Conservation (phyloP, 2,888 invertebrate genomes). For the Pherbina coryleti region DNA sequence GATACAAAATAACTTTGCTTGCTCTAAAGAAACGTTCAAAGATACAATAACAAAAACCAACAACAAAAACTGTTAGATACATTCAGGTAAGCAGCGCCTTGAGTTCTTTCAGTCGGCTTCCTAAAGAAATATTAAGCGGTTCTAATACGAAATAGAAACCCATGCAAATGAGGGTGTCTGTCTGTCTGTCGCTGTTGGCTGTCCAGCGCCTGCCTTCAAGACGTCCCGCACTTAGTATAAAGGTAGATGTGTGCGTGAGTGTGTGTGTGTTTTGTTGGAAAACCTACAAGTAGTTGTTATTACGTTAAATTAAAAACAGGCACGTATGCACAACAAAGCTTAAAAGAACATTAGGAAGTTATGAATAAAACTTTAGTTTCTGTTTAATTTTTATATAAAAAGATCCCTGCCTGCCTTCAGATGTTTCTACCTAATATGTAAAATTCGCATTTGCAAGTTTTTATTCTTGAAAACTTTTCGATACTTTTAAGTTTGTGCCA, state of each 20-base stretch:
- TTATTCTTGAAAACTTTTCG: neutral
- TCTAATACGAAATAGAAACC: slow-evolving; percentile 15
- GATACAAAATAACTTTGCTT: slow-evolving; percentile 7
- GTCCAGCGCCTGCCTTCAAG: neutral
- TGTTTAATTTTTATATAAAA: too few species aligned
- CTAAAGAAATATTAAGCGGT: neutral
- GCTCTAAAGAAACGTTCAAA: too few species aligned
- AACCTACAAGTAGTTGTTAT: neutral
- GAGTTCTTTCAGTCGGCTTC: too few species aligned
- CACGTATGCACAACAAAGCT: neutral
- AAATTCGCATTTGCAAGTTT: neutral
- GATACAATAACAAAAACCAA: neutral
- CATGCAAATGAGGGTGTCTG: slow-evolving; percentile 23
- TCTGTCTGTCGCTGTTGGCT: slow-evolving; percentile 8
- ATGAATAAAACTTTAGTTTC: too few species aligned
- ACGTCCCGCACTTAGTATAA: neutral
- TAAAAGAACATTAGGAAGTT: too few species aligned
- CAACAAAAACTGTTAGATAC: neutral
- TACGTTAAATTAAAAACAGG: neutral
- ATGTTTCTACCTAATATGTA: neutral
- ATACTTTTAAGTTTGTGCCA: neutral
- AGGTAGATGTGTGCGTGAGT: neutral
- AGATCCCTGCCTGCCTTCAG: neutral
- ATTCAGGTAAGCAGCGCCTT: neutral
- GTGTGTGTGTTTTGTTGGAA: neutral